These are phyloP conservation scores for Sycobia sp. DNA, from an alignment of 1,140 invertebrate species.

Conservation along the genomic window DNA sequence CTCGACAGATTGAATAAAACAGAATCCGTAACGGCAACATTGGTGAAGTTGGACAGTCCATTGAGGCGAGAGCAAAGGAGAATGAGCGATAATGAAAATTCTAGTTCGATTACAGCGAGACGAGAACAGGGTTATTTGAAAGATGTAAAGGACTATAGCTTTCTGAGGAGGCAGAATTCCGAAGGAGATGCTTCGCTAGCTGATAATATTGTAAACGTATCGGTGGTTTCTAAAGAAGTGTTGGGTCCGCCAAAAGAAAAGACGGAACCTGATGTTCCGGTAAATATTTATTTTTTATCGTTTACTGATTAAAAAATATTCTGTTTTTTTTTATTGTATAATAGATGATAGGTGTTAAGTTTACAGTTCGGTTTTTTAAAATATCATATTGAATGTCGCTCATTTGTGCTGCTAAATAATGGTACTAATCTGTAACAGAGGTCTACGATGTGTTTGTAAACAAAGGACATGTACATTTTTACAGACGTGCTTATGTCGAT, in stretches of 20 bases:
- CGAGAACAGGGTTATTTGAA: conserved; percentile 43
- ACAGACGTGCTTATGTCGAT: too few relatives aligned
- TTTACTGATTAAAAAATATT: too few relatives aligned
- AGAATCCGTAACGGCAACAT: conserved; percentile 49
- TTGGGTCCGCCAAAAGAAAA: conserved; percentile 41
- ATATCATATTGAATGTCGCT: too few relatives aligned
- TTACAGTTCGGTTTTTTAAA: too few relatives aligned
- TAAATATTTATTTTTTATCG: conserved; percentile 41
- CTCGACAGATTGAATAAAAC: conserved; percentile 51
- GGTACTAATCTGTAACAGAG: too few relatives aligned
- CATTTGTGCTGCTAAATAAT: too few relatives aligned
- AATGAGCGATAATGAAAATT: conserved; percentile 49
- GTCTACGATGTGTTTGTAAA: too few relatives aligned
- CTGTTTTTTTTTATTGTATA: too few relatives aligned
- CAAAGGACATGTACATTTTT: too few relatives aligned
- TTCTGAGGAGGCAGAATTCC: conserved; percentile 54
- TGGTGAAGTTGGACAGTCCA: conserved; percentile 41
- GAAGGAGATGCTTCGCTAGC: conserved; percentile 51
- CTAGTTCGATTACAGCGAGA: conserved; percentile 31
- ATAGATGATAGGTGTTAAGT: too few relatives aligned
- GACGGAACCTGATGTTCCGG: conserved; percentile 57
- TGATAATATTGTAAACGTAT: neutral
- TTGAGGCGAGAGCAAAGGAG: conserved; percentile 47
- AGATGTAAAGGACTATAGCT: conserved; percentile 46
- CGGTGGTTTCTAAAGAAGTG: neutral